Evolutionary conservation across 2,888 invertebrate genomes (phyloP).

Genomic region (Marasmarcha lunaedactyla): DNA sequence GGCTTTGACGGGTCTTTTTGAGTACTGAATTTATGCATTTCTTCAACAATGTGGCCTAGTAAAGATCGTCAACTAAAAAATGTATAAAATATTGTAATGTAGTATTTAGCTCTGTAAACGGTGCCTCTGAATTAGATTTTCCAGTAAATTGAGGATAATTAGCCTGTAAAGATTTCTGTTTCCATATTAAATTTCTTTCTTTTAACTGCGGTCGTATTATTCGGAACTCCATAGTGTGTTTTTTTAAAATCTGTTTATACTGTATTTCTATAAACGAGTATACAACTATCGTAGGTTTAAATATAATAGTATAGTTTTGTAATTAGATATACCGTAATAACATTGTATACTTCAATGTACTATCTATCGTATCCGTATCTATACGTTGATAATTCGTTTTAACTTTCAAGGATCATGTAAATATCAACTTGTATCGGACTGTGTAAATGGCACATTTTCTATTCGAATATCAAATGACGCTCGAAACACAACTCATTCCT

Average conservation of each 20-base stretch:
- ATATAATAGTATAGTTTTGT: too few relatives aligned
- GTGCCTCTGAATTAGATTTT: constrained; percentile 7
- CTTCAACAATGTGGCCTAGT: constrained; percentile 9
- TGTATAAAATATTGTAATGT: constrained; percentile 9
- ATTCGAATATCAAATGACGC: constrained; percentile 92
- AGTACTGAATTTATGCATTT: constrained; percentile 9
- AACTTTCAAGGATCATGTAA: constrained; percentile 95
- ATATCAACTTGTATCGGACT: constrained; percentile 90
- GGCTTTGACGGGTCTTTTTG: constrained; percentile 10
- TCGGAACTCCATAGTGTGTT: neutral
- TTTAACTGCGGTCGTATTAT: neutral
- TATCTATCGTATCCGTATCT: too few relatives aligned
- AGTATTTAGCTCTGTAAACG: constrained; percentile 10
- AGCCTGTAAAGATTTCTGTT: constrained; percentile 6
- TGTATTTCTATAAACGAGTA: too few relatives aligned
- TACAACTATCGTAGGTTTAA: too few relatives aligned
- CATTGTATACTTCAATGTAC: too few relatives aligned
- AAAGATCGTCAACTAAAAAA: constrained; percentile 12
- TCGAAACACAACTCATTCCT: constrained; percentile 82
- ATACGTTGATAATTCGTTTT: too few relatives aligned
- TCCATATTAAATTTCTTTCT: constrained; percentile 7
- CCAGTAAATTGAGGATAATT: constrained; percentile 8
- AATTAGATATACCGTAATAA: too few relatives aligned
- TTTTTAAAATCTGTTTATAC: too few relatives aligned
- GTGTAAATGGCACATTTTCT: constrained; percentile 81